Percentiles rank a stretch among this genome's conserved stretches.
These are phyloP conservation scores for Eupristina koningsbergeri DNA, from an alignment of 1,140 invertebrate genomes.

Conservation along the genomic window DNA sequence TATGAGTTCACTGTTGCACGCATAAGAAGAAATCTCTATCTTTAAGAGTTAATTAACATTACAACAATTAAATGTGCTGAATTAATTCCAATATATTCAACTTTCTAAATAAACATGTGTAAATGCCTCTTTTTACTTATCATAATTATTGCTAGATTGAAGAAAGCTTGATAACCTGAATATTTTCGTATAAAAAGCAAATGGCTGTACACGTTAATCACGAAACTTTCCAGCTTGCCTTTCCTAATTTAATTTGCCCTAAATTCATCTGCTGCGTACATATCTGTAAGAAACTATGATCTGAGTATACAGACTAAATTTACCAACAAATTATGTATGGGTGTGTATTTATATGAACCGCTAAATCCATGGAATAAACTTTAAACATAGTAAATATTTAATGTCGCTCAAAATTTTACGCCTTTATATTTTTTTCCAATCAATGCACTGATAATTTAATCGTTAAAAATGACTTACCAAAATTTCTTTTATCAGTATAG, in stretches of 20 bases:
- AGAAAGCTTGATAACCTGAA: conserved; percentile 4
- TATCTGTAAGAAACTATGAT: not conserved
- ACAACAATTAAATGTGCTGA: not conserved
- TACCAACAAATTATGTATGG: not conserved
- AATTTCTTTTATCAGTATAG: too few species aligned
- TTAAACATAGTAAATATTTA: too few species aligned
- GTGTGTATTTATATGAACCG: not conserved
- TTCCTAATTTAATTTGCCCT: not conserved
- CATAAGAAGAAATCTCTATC: not conserved
- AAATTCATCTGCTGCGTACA: not conserved
- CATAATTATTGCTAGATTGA: not conserved
- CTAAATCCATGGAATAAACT: too few species aligned
- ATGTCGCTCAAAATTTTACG: too few species aligned
- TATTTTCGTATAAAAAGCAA: not conserved
- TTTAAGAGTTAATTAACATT: not conserved
- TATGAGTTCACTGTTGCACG: not conserved
- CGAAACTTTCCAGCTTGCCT: conserved; percentile 2
- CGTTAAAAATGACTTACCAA: too few species aligned
- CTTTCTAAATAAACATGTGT: not conserved
- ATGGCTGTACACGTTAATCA: not conserved
- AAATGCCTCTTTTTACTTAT: not conserved
- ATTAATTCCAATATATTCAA: not conserved
- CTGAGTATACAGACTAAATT: not conserved
- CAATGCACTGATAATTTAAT: too few species aligned
- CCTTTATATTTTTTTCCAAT: too few species aligned